Evolutionary conservation across 2,113 vertebrate genomes (phyloP).

Genomic region (Semnopithecus entellus): DNA sequence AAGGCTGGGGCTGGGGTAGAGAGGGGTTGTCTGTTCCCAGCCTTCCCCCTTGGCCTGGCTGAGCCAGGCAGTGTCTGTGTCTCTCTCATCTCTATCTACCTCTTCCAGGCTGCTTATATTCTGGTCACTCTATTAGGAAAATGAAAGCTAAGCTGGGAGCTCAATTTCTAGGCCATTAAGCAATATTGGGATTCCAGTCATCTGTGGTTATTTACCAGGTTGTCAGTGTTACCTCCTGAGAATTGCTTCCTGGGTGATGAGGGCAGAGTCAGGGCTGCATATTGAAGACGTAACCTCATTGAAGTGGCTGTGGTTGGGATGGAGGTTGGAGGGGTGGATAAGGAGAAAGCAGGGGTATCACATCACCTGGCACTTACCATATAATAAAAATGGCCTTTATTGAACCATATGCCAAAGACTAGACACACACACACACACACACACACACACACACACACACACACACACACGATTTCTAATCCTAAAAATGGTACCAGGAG

Average conservation of each 20-base stretch:
- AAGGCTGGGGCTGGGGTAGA: neutral
- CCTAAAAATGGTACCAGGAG: neutral
- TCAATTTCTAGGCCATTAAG: accelerated
- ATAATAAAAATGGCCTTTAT: neutral
- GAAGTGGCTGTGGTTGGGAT: neutral
- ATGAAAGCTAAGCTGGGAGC: constrained; percentile 15
- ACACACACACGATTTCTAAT: neutral
- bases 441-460: no score
- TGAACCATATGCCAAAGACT: neutral
- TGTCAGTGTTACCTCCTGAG: neutral
- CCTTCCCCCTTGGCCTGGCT: accelerated
- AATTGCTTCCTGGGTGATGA: neutral
- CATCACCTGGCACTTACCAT: neutral
- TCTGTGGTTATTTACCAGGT: neutral
- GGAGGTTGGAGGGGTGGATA: neutral
- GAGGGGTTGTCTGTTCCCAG: neutral
- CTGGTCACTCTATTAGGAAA: constrained; percentile 11
- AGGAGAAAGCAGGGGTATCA: neutral
- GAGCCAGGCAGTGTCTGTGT: constrained; percentile 1
- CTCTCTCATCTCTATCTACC: constrained; percentile 43
- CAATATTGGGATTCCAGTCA: neutral
- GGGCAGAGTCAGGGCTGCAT: neutral
- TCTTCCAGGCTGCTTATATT: accelerated
- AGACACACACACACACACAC: no score
- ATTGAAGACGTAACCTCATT: neutral